These are phyloP conservation scores for Dicycla oo DNA, from an alignment of 2,888 invertebrate species.

Conservation along the genomic window DNA sequence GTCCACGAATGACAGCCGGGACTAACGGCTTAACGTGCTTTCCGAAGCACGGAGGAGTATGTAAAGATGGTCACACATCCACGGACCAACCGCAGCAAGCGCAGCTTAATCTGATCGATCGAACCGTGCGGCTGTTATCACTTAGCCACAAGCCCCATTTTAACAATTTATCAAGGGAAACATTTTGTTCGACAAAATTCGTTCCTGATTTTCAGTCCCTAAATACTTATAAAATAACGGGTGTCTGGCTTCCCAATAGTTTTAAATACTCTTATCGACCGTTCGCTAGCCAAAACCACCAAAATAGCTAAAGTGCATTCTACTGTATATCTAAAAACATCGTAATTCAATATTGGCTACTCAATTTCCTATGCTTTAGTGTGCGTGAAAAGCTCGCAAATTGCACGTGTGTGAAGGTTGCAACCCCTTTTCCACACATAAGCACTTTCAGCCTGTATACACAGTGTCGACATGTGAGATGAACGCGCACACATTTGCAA, in stretches of 20 bases:
- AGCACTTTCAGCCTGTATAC: not conserved
- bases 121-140: too few species aligned
- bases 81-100: too few species aligned
- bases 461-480: not conserved
- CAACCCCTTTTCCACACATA: conserved; percentile 4
- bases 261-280: not conserved
- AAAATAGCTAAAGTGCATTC: not conserved
- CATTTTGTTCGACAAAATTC: too few species aligned
- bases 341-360: not conserved
- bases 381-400: not conserved
- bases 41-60: too few species aligned
- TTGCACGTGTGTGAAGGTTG: conserved; percentile 14
- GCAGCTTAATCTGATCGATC: too few species aligned
- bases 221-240: not conserved
- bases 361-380: not conserved
- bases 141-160: too few species aligned
- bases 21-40: too few species aligned
- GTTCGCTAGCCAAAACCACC: not conserved
- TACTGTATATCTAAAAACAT: not conserved
- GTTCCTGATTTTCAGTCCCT: not conserved
- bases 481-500: not conserved
- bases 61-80: too few species aligned
- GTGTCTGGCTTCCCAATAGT: not conserved
- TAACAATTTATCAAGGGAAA: too few species aligned
- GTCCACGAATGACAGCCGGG: too few species aligned